Evolutionary conservation across 2,888 invertebrate genomes (phyloP), one percentile per base, ranked within the genome.

Genomic region (Helleia helle): DNA sequence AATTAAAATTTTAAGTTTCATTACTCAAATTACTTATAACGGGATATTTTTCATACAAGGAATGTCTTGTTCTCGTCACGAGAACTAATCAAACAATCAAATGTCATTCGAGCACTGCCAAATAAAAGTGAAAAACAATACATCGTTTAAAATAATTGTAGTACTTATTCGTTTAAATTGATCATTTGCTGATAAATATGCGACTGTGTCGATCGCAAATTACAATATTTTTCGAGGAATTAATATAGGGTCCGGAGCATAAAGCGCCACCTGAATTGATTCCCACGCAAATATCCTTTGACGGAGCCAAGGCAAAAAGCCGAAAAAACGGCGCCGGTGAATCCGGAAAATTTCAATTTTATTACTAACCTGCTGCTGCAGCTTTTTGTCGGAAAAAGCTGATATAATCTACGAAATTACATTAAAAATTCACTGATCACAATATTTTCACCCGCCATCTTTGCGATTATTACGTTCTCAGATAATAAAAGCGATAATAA

Each of bases 281-380:
- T 79, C 75, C 69, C 74, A 79, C 71, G 75, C 75, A 80, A n/a
- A 81, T 79, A 80, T 76, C 71, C 73, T 72, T 70, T 72, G 66
- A 49, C 58, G 62, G 65, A 68, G 66, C 59, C 57, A 65, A 67
- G 69, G 75, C 71, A 76, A 77, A 76, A 80, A 76, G 67, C 67
- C 68, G 68, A 72, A 70, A 70, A 71, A 77, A 70, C 62, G 68
- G 56, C 59, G 59, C 53, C 58, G 55, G 60, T 62, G 61, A 58
- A 61, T 62, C 58, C 56, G 60, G 59, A 65, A 65, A 73, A 76
- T 75, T 77, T 70, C 71, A 74, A 77, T 83, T 80, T 77, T 59
- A 75, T 77, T 74, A 73, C 61, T 58, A 52, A 47, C 51, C 46
- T 48, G 48, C 44, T 47, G 47, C 46, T 43, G 48, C 44, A 51